Evolutionary conservation across 2,888 invertebrate genomes (phyloP).

Genomic region (Pseudeuparius sepicola): DNA sequence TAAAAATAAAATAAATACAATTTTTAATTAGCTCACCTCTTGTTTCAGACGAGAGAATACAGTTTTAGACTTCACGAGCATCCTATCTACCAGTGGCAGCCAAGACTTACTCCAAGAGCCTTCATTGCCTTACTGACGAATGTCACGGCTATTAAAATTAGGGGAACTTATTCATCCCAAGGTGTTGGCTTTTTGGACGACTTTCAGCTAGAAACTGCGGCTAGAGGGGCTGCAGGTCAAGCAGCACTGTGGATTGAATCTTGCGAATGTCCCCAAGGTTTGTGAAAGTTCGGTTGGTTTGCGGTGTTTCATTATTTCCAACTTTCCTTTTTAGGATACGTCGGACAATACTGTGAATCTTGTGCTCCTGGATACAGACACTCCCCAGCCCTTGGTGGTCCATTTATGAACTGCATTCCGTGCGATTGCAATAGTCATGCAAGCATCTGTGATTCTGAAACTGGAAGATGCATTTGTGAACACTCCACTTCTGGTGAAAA

Average conservation of each 20-base stretch:
- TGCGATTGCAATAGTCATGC: constrained; percentile 97
- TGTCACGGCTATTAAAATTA: constrained; percentile 86
- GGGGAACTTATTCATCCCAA: constrained; percentile 79
- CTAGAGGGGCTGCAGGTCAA: constrained; percentile 57
- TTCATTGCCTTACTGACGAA: constrained; percentile 92
- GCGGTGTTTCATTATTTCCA: too few species aligned
- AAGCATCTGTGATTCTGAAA: constrained; percentile 90
- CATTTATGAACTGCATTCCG: constrained; percentile 88
- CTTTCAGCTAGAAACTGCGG: constrained; percentile 81
- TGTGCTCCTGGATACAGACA: constrained; percentile 93
- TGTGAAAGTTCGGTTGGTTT: too few species aligned
- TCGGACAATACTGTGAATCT: constrained; percentile 95
- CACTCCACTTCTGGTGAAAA: constrained; percentile 93
- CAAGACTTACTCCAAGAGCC: constrained; percentile 73
- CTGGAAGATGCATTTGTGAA: constrained; percentile 92
- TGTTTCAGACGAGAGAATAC: constrained; percentile 58
- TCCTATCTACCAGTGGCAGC: constrained; percentile 74
- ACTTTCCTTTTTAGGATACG: constrained; percentile 44
- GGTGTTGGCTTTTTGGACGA: constrained; percentile 86
- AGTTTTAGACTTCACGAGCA: constrained; percentile 87
- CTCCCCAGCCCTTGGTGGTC: constrained; percentile 62
- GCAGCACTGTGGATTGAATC: constrained; percentile 91
- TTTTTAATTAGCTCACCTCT: too few species aligned
- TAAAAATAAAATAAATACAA: too few species aligned
- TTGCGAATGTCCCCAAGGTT: constrained; percentile 76